Evolutionary conservation across 2,888 invertebrate species (phyloP).

Genomic region (Trypoxylon attenuatum): DNA sequence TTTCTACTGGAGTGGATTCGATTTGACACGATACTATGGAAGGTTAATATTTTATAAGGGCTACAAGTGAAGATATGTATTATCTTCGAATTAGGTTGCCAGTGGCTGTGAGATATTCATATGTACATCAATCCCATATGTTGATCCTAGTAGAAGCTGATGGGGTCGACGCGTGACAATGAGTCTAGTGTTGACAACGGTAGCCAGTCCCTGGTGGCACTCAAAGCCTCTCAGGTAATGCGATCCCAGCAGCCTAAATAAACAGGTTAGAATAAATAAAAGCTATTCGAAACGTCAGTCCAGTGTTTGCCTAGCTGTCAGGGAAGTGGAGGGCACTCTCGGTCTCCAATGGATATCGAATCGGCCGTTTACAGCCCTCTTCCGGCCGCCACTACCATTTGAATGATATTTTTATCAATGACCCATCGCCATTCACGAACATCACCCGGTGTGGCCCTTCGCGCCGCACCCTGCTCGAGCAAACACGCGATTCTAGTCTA

Average conservation of each 20-base stretch:
- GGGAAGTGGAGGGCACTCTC: constrained; percentile 55
- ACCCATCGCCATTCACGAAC: constrained; percentile 11
- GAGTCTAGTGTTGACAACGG: constrained; percentile 61
- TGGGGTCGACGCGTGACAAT: constrained; percentile 55
- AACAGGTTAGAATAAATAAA: constrained; percentile 72
- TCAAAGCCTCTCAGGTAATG: constrained; percentile 68
- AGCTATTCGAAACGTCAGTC: constrained; percentile 69
- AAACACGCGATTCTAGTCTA: background rate
- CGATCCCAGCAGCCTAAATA: constrained; percentile 72
- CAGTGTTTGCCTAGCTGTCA: constrained; percentile 72
- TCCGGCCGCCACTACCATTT: constrained; percentile 32
- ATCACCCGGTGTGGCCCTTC: too few relatives aligned
- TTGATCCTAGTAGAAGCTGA: constrained; percentile 35
- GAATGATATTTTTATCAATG: constrained; percentile 59
- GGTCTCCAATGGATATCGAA: constrained; percentile 66
- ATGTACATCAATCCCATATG: constrained; percentile 15
- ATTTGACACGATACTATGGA: too few relatives aligned
- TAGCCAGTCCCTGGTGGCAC: constrained; percentile 59
- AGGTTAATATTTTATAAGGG: too few relatives aligned
- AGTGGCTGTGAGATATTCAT: constrained; percentile 8
- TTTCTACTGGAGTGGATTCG: too few relatives aligned
- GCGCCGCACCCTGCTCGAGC: too few relatives aligned
- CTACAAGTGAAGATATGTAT: background rate
- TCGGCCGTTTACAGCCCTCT: constrained; percentile 60
- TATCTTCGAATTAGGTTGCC: constrained; percentile 18